These are phyloP conservation scores for Mus pahari DNA, from an alignment of 2,113 vertebrate genomes.

Conservation along the genomic window DNA sequence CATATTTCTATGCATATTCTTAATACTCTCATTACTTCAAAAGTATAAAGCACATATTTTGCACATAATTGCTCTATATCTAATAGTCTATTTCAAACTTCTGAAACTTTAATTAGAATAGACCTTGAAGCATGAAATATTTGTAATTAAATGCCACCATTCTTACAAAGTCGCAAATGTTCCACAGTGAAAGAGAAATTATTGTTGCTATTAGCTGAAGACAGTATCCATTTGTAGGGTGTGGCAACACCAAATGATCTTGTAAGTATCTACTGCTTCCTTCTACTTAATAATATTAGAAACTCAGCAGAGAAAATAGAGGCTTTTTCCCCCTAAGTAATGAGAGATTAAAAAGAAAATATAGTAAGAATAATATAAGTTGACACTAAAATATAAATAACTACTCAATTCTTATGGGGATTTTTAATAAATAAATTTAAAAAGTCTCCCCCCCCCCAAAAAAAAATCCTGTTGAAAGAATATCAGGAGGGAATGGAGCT, in stretches of 20 bases:
- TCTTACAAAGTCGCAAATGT: slow-evolving; percentile 14
- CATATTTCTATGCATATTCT: slow-evolving; percentile 34
- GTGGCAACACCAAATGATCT: slow-evolving; percentile 25
- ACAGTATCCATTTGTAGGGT: background rate
- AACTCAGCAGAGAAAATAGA: slow-evolving; percentile 4
- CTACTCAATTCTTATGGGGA: background rate
- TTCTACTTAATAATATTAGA: slow-evolving; percentile 39
- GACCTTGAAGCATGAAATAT: background rate
- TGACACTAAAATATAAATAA: slow-evolving; percentile 40
- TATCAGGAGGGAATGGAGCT: slow-evolving; percentile 10
- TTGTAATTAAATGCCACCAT: slow-evolving; percentile 47
- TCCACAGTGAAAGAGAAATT: slow-evolving; percentile 17
- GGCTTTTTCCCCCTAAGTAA: slow-evolving; percentile 1
- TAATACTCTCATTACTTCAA: background rate
- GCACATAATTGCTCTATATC: slow-evolving; percentile 36
- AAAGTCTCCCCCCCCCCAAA: background rate
- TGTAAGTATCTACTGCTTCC: background rate
- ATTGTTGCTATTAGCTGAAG: background rate
- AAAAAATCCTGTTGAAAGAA: background rate
- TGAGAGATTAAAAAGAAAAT: slow-evolving; percentile 22
- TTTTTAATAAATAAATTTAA: slow-evolving; percentile 40
- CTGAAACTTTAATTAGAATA: slow-evolving; percentile 45
- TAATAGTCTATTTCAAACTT: slow-evolving; percentile 38
- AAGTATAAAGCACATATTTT: slow-evolving; percentile 24
- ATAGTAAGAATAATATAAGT: background rate